A percentile compares a stretch with the other conserved stretches of the same genome.
These are phyloP conservation scores for Corticium candelabrum DNA, from an alignment of 37 sponge, comb jelly and placozoan genomes.

Conservation along the genomic window DNA sequence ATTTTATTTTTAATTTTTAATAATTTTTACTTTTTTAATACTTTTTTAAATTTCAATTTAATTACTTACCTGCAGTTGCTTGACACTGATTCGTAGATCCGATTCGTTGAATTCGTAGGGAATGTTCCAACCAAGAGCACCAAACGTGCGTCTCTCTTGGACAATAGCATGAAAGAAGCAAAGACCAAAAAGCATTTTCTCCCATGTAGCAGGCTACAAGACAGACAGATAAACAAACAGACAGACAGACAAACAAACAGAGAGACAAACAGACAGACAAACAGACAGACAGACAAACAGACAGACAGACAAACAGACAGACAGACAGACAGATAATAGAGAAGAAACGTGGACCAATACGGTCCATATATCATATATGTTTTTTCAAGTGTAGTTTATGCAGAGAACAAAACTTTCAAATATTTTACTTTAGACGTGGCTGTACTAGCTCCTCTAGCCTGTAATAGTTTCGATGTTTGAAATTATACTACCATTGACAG, in stretches of 20 bases:
- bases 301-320: neutral
- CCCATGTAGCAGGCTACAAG: constrained; percentile 42
- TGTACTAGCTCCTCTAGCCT: too few relatives aligned
- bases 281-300: neutral
- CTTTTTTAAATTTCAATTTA: neutral
- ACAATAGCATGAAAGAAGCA: constrained; percentile 99
- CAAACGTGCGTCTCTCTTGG: constrained; percentile 94
- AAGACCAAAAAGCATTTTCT: constrained; percentile 90
- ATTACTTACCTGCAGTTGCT: constrained; percentile 75
- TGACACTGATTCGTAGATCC: constrained; percentile 91
- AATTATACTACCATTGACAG: too few relatives aligned
- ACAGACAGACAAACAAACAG: neutral
- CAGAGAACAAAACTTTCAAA: too few relatives aligned
- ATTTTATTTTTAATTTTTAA: too few relatives aligned
- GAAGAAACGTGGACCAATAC: neutral
- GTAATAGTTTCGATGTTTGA: too few relatives aligned
- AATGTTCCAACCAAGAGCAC: constrained; percentile 97
- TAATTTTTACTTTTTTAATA: neutral
- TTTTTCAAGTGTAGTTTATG: too few relatives aligned
- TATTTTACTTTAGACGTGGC: too few relatives aligned
- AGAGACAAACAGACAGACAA: neutral
- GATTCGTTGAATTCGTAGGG: constrained; percentile 97
- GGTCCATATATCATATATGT: too few relatives aligned
- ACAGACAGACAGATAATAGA: neutral
- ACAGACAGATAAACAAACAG: neutral